Conservation (phyloP, 2,113 vertebrate genomes). For the Podiceps cristatus region DNA sequence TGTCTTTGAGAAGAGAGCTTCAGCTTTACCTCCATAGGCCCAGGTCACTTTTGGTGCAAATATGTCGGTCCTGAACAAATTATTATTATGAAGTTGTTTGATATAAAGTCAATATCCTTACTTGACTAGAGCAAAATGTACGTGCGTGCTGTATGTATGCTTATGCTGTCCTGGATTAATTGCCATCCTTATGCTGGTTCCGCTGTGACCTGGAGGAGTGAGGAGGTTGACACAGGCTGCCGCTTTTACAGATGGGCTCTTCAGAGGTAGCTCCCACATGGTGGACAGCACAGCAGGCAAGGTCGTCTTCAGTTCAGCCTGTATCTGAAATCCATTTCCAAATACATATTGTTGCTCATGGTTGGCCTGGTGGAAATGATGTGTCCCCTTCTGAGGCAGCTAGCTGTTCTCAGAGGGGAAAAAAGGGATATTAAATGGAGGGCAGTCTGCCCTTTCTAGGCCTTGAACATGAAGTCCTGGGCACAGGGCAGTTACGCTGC, state of each 20-base stretch:
- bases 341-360: fast-evolving
- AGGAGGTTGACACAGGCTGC: background rate
- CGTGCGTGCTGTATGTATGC: fast-evolving
- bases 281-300: background rate
- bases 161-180: background rate
- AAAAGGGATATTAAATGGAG: background rate
- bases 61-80: background rate
- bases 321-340: background rate
- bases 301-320: background rate
- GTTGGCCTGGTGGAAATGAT: background rate
- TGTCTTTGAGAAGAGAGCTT: background rate
- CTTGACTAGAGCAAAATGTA: background rate
- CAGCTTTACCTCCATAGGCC: background rate
- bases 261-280: background rate
- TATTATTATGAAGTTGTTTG: background rate
- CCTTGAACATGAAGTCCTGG: background rate
- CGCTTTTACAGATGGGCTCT: background rate
- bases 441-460: background rate
- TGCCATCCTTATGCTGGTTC: background rate
- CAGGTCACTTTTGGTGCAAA: background rate
- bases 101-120: background rate
- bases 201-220: background rate
- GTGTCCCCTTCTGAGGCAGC: background rate
- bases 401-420: background rate
- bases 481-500: background rate